These are phyloP conservation scores for Mormyrus lacerda DNA, from an alignment of 2,113 vertebrate species.

Conservation along the genomic window DNA sequence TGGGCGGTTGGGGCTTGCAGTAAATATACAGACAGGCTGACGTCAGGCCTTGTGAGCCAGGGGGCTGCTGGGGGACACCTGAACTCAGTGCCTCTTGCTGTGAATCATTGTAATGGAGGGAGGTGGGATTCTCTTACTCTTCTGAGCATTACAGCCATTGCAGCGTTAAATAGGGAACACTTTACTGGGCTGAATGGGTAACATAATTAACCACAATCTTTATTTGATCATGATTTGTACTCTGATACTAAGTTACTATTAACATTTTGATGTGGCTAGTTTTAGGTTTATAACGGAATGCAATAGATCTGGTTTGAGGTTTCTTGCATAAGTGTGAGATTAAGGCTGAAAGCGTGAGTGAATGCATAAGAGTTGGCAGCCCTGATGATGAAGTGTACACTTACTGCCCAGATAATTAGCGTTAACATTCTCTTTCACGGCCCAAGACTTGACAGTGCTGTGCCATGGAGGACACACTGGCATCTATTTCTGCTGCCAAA, in stretches of 20 bases:
- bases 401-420: neutral
- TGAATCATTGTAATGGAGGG: neutral
- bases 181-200: neutral
- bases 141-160: neutral
- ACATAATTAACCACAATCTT: neutral
- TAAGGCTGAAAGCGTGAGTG: neutral
- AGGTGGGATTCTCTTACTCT: neutral
- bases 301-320: neutral
- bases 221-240: neutral
- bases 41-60: too few species aligned
- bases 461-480: neutral
- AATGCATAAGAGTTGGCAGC: neutral
- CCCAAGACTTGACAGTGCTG: neutral
- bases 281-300: neutral
- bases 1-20: neutral
- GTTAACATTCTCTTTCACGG: neutral
- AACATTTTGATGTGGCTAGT: neutral
- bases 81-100: neutral
- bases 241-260: neutral
- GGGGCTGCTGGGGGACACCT: neutral
- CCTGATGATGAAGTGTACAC: neutral
- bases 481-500: neutral
- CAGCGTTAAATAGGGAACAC: neutral
- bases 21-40: neutral
- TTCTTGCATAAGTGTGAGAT: neutral